Evolutionary conservation across 2,797 vertebrate genomes (phyloP).

Genomic region (Myiotriccus ornatus): DNA sequence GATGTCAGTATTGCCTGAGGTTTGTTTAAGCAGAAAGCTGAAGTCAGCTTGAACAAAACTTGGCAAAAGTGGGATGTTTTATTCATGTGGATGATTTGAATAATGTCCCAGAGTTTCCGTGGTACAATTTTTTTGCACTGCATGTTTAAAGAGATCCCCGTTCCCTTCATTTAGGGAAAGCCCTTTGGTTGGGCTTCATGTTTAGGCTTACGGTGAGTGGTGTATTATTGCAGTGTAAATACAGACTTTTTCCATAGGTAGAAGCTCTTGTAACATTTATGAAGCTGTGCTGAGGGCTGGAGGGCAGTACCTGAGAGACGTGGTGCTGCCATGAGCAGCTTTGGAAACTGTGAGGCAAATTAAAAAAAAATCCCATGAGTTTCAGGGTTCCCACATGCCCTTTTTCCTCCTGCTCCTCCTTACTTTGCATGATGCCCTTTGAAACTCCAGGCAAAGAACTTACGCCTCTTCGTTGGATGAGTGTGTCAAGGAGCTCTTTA

Average conservation of each 20-base stretch:
- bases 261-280: background rate
- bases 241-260: background rate
- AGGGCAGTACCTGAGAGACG: background rate
- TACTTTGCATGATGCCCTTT: background rate
- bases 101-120: conserved; percentile 34
- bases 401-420: background rate
- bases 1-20: conserved; percentile 45
- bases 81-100: conserved; percentile 55
- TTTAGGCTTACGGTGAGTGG: background rate
- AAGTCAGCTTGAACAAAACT: conserved; percentile 62
- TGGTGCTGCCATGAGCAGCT: background rate
- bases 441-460: background rate
- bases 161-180: background rate
- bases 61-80: conserved; percentile 44
- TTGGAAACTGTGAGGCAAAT: background rate
- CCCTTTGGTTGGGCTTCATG: conserved; percentile 20
- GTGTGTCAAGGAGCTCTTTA: background rate
- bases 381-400: background rate
- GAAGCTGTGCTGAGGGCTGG: background rate
- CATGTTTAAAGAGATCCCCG: conserved; percentile 14
- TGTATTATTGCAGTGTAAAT: conserved; percentile 52
- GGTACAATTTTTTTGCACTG: conserved; percentile 3
- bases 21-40: conserved; percentile 61
- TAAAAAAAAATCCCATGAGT: background rate
- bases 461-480: background rate